Evolutionary conservation across 2,797 vertebrate genomes (phyloP).

Genomic region (Eospalax fontanierii): DNA sequence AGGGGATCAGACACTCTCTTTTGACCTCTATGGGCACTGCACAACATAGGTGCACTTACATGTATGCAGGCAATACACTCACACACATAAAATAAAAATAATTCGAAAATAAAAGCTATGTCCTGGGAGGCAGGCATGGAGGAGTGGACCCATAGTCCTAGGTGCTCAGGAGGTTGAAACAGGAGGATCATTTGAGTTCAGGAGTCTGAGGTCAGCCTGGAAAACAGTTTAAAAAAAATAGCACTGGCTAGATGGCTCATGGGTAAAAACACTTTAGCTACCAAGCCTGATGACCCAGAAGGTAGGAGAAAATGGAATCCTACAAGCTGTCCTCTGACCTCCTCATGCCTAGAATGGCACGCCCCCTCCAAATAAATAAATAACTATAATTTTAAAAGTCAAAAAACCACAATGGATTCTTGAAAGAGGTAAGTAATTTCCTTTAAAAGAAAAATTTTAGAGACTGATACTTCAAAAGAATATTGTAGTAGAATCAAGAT

Average conservation of each 20-base stretch:
- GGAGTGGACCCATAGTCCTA: neutral
- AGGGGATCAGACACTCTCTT: no score
- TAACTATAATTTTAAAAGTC: neutral
- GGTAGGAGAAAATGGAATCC: neutral
- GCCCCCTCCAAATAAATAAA: neutral
- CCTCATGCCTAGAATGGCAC: neutral
- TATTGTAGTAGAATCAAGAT: slow-evolving; percentile 38
- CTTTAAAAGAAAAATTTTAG: slow-evolving; percentile 39
- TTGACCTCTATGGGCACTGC: no score
- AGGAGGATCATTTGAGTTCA: neutral
- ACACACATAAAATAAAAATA: neutral
- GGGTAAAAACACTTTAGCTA: neutral
- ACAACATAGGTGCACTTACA: no score
- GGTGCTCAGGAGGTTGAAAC: neutral
- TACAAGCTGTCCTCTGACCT: no score
- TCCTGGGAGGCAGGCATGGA: neutral
- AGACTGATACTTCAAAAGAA: slow-evolving; percentile 26
- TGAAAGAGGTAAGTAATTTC: neutral
- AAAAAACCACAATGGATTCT: neutral
- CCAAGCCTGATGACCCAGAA: neutral
- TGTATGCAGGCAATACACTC: no score
- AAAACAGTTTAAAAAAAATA: neutral
- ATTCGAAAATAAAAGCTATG: neutral
- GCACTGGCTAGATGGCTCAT: neutral
- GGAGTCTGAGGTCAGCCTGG: neutral